Evolutionary conservation across 2,113 vertebrate species (phyloP).

Genomic region (Pica pica): DNA sequence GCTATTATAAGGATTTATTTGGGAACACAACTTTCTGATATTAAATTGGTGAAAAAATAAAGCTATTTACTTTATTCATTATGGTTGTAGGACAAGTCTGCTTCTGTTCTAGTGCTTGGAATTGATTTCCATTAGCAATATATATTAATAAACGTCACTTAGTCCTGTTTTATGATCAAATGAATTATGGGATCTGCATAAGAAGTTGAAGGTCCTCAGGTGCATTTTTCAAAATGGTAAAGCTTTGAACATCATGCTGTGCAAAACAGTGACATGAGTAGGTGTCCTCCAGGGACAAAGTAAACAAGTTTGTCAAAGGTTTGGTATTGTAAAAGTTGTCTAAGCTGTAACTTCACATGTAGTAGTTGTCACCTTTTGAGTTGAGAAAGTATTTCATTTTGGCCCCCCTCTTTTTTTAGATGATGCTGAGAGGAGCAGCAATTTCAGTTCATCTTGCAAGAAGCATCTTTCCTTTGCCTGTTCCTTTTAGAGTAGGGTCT

Average conservation of each 20-base stretch:
- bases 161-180: background rate
- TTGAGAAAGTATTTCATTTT: background rate
- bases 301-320: background rate
- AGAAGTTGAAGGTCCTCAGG: background rate
- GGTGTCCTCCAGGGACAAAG: background rate
- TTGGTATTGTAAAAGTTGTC: background rate
- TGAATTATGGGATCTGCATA: background rate
- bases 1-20: background rate
- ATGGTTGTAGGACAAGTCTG: background rate
- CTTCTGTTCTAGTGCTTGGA: background rate
- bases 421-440: background rate
- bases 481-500: background rate
- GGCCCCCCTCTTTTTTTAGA: background rate
- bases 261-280: background rate
- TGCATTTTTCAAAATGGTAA: background rate
- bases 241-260: background rate
- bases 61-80: background rate
- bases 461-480: background rate
- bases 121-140: background rate
- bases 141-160: background rate
- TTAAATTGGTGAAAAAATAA: background rate
- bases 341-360: background rate
- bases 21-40: background rate
- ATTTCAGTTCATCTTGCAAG: background rate
- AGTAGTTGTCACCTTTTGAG: background rate